A percentile compares a stretch with the other conserved stretches of the same genome.
These are phyloP conservation scores for Colaptes auratus DNA, from an alignment of 2,113 vertebrate species.

Conservation along the genomic window DNA sequence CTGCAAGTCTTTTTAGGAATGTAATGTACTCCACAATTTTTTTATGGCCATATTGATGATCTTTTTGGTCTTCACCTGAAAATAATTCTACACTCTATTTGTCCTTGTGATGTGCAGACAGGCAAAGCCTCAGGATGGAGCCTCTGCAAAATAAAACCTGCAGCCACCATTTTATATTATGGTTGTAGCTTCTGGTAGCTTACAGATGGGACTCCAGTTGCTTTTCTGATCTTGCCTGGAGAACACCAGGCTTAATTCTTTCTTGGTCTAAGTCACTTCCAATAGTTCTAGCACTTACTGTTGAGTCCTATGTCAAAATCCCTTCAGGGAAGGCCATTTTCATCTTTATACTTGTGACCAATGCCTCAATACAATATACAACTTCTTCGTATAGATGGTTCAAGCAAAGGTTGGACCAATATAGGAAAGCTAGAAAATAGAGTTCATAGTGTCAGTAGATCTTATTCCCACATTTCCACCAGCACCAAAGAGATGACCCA, in stretches of 20 bases:
- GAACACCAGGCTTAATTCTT: not conserved
- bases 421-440: not conserved
- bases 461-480: not conserved
- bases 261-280: not conserved
- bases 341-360: not conserved
- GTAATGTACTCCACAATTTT: not conserved
- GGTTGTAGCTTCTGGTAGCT: not conserved
- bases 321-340: not conserved
- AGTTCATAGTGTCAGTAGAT: not conserved
- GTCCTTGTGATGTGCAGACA: not conserved
- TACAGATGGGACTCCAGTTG: not conserved
- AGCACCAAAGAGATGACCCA: not conserved
- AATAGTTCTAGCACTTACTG: not conserved
- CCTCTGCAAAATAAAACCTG: not conserved
- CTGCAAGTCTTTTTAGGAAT: not conserved
- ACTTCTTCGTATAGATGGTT: not conserved
- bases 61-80: not conserved
- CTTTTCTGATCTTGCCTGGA: not conserved
- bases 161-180: not conserved
- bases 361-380: not conserved
- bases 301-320: not conserved
- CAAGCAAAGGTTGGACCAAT: not conserved
- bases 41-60: not conserved
- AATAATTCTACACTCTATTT: not conserved
- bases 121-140: not conserved